Percentiles rank a stretch among this genome's conserved stretches.
Conservation (phyloP, 2,888 invertebrate genomes). For the Pollenia griseotomentosa region DNA sequence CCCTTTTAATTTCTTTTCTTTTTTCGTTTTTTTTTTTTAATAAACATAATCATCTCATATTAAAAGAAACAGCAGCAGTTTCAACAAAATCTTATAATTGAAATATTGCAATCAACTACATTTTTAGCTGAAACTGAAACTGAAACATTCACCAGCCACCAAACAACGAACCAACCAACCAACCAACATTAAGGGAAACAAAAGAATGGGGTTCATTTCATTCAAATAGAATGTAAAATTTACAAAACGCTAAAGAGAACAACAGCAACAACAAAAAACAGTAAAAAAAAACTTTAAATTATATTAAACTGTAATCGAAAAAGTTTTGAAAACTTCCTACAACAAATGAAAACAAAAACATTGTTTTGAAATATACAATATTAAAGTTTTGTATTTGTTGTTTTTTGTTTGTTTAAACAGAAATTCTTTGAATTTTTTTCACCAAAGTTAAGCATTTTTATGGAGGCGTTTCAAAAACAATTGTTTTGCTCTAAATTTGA, state of each 20-base stretch:
- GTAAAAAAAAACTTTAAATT: conserved; percentile 68
- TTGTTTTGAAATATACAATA: conserved; percentile 58
- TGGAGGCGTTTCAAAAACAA: conserved; percentile 14
- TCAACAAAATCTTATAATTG: conserved; percentile 61
- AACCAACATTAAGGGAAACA: conserved; percentile 38
- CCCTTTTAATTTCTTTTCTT: conserved; percentile 9
- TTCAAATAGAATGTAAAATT: conserved; percentile 55
- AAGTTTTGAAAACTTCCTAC: conserved; percentile 65
- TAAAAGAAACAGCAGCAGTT: conserved; percentile 43
- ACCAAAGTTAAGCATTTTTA: neutral
- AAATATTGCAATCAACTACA: conserved; percentile 69
- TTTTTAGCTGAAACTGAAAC: conserved; percentile 19
- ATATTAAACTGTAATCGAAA: conserved; percentile 74
- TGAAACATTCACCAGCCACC: conserved; percentile 26
- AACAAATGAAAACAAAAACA: conserved; percentile 61
- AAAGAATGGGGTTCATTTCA: conserved; percentile 59
- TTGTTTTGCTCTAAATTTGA: neutral
- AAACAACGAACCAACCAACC: neutral
- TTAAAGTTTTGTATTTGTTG: conserved; percentile 48
- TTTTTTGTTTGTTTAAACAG: neutral
- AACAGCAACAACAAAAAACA: conserved; percentile 18
- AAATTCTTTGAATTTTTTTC: neutral
- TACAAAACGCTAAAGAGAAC: conserved; percentile 27
- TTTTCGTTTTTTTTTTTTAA: conserved; percentile 32
- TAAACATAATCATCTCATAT: conserved; percentile 35